A percentile compares a stretch with the other conserved stretches of the same genome.
These are phyloP conservation scores for Merluccius polli DNA, from an alignment of 2,797 vertebrate genomes.

Conservation along the genomic window DNA sequence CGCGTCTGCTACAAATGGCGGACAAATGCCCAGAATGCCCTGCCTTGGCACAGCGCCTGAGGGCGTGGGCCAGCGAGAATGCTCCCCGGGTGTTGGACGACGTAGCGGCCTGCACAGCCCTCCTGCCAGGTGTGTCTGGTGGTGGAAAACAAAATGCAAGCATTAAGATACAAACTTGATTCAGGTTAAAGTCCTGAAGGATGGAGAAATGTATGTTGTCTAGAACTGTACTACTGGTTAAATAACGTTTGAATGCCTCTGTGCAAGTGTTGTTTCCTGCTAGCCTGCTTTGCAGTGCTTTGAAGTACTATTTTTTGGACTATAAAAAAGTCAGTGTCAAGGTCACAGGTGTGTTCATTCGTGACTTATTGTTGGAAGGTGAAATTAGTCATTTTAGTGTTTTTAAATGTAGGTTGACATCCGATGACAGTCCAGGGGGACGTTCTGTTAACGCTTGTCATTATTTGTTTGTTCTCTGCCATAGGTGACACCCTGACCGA, in stretches of 20 bases:
- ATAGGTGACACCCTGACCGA: slow-evolving; percentile 48
- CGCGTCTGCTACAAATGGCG: slow-evolving; percentile 73
- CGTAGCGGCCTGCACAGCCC: slow-evolving; percentile 61
- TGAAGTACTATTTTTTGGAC: too few species aligned
- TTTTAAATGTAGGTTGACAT: background rate
- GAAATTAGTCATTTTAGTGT: background rate
- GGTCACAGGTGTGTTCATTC: background rate
- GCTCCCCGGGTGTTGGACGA: slow-evolving; percentile 47
- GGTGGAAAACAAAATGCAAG: too few species aligned
- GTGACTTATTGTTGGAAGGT: background rate
- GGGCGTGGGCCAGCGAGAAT: slow-evolving; percentile 65
- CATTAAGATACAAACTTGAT: too few species aligned
- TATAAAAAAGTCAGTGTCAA: too few species aligned
- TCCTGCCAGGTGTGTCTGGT: slow-evolving; percentile 68
- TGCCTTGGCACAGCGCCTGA: slow-evolving; percentile 44
- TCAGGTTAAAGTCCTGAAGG: too few species aligned
- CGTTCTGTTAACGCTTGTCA: background rate
- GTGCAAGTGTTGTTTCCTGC: too few species aligned
- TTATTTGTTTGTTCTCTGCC: background rate
- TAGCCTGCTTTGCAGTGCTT: too few species aligned
- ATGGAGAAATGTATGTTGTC: too few species aligned
- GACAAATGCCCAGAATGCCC: slow-evolving; percentile 53
- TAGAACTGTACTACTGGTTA: too few species aligned
- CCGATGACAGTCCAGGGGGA: background rate
- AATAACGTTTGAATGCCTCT: too few species aligned